Percentiles rank a stretch among this genome's conserved stretches.
Evolutionary conservation across 1,140 invertebrate species (phyloP).

Genomic region (Halictus rubicundus): DNA sequence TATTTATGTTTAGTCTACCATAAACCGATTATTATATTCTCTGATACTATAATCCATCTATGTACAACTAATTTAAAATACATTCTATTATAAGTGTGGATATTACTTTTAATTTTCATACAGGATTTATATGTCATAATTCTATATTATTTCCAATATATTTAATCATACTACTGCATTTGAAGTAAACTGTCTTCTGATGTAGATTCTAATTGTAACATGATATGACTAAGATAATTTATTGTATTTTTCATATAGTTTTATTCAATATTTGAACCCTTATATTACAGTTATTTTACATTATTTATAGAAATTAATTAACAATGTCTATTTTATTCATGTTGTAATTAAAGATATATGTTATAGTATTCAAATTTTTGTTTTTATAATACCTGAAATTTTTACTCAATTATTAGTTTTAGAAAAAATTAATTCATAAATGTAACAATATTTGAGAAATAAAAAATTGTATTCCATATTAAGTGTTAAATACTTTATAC

Average conservation of each 20-base stretch:
- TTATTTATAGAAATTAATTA: not conserved
- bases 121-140: too few species aligned
- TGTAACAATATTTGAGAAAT: conserved; percentile 21
- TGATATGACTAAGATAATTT: too few species aligned
- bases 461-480: conserved; percentile 28
- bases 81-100: too few species aligned
- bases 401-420: not conserved
- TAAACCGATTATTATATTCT: not conserved
- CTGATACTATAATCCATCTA: not conserved
- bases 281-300: not conserved
- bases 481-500: conserved; percentile 29
- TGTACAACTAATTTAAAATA: not conserved
- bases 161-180: too few species aligned
- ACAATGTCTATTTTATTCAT: not conserved
- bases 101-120: too few species aligned
- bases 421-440: conserved; percentile 1
- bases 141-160: too few species aligned
- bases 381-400: not conserved
- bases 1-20: not conserved
- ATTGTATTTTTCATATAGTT: too few species aligned
- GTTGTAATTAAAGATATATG: not conserved
- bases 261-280: not conserved
- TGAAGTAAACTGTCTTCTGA: too few species aligned
- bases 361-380: not conserved
- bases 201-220: too few species aligned